Base-by-base conservation (phyloP, 2,888 invertebrate genomes). In the Opisthograptis luteolata region DNA sequence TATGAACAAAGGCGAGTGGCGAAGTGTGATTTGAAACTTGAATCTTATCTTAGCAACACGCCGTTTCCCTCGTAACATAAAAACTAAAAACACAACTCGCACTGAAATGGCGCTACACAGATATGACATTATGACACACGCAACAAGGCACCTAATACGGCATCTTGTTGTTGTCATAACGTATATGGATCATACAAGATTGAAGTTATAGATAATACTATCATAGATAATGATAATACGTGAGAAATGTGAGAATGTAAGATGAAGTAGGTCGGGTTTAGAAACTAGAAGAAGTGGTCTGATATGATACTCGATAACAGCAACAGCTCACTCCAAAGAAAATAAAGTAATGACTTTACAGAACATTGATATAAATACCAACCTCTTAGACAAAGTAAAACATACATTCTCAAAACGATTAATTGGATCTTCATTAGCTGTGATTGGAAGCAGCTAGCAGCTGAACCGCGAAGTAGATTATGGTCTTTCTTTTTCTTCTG, bases 211-310 rank as follows among this genome's bases (percentile, higher is more conserved):
- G 49, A 55, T 47, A 54, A 44, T 42, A 34, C 30, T 42, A 30
- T 50, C 34, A n/a, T 9, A 43, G 42, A 34, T 41, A 44, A 27
- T 45, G 58, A 53, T 48, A 58, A 54, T 31, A 19, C 37, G 10
- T 10, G 32, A 48, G 30, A 36, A 42, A n/a, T 30, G 28, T 41
- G 36, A 57, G 56, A 42, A n/a, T 30, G 28, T 41, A 32, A 57
- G 56, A 57, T 60, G 45, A 57, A 60, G 36, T 45, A 47, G 45
- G 54, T 50, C 49, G 43, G 8, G 14, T 20, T 25, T 28, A 24
- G 28, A 41, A 32, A 24, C 17, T 20, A 41, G 12, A 51, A 40
- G 35, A 42, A 30, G 30, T 31, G 30, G 25, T 39, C 22, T n/a
- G 17, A 25, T 30, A 35, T 37, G 31, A 31, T 32, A 31, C 45